Conservation (phyloP, 2,888 invertebrate genomes). For the Ormyrus nitidulus region DNA sequence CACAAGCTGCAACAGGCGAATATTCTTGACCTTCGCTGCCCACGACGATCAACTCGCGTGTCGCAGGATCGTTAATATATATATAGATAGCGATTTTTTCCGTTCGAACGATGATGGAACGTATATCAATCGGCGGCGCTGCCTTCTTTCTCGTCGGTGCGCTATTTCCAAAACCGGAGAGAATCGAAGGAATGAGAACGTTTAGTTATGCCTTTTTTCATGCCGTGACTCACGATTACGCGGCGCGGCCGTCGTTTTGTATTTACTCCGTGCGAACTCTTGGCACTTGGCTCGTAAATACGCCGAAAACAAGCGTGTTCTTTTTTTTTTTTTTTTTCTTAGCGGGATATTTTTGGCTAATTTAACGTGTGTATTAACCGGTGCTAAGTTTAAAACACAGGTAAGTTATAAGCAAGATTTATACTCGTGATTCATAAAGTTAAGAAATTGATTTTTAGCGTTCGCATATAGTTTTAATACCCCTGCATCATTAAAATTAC, state of each 20-base stretch:
- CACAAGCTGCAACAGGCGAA: slow-evolving; percentile 38
- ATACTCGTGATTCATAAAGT: not conserved
- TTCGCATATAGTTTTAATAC: too few relatives aligned
- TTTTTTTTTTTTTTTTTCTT: not conserved
- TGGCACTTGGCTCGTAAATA: slow-evolving; percentile 22
- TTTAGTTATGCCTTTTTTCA: slow-evolving; percentile 43
- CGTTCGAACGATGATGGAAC: slow-evolving; percentile 19
- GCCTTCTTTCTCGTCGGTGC: not conserved
- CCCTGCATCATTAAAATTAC: too few relatives aligned
- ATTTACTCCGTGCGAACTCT: slow-evolving; percentile 24
- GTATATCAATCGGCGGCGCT: not conserved
- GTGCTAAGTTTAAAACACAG: slow-evolving; percentile 6
- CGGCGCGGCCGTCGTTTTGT: not conserved
- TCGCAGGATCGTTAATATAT: slow-evolving; percentile 1
- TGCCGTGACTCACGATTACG: slow-evolving; percentile 42
- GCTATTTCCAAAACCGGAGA: slow-evolving; percentile 46
- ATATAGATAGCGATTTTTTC: slow-evolving; percentile 5
- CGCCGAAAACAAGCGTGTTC: slow-evolving; percentile 13
- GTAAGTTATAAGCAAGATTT: not conserved
- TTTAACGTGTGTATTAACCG: not conserved
- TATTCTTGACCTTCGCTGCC: slow-evolving; percentile 54
- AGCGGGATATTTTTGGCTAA: not conserved
- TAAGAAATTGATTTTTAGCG: not conserved
- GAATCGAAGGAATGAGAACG: slow-evolving; percentile 38
- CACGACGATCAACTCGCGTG: slow-evolving; percentile 29